Conservation (phyloP, 2,113 vertebrate genomes). For the Rhea pennata region DNA sequence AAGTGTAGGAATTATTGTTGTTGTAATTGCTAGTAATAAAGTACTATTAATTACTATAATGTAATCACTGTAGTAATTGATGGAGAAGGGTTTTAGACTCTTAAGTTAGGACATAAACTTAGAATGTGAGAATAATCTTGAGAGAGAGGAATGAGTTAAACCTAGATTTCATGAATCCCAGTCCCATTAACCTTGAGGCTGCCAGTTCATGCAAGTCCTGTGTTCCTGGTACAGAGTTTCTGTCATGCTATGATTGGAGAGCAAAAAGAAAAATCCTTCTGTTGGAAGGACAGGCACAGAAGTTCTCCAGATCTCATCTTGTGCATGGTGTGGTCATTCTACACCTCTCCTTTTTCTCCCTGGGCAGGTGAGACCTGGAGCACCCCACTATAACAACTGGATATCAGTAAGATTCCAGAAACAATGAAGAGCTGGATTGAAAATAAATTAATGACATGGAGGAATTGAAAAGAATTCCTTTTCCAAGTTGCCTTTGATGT, state of each 20-base stretch:
- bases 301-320: background rate
- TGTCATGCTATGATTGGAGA: background rate
- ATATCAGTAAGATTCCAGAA: background rate
- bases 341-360: background rate
- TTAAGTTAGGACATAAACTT: background rate
- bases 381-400: background rate
- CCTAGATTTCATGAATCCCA: background rate
- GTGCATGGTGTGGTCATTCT: background rate
- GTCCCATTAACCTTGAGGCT: background rate
- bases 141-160: background rate
- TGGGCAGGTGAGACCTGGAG: background rate
- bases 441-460: background rate
- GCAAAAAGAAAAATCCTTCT: background rate
- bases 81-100: background rate
- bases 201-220: background rate
- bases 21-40: background rate
- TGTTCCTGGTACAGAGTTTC: background rate
- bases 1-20: background rate
- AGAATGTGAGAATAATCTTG: background rate
- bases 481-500: background rate
- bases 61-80: background rate
- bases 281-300: background rate
- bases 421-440: background rate
- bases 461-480: background rate
- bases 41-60: background rate